Conservation (phyloP, 2,797 vertebrate genomes). For the Choloepus didactylus region DNA sequence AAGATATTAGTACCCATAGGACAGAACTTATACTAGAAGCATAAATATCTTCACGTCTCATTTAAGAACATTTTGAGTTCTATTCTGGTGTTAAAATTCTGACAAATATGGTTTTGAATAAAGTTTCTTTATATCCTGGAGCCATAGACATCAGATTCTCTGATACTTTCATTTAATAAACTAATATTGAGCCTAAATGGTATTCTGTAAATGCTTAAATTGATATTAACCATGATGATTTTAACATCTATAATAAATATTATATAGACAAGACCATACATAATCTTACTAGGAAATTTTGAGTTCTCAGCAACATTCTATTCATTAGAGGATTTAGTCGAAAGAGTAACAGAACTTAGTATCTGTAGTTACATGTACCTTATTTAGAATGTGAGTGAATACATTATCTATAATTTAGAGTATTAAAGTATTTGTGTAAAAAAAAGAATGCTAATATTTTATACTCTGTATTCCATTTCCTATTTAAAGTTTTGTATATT, state of each 20-base stretch:
- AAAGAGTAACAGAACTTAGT: constrained; percentile 15
- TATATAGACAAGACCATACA: background rate
- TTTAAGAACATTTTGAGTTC: constrained; percentile 24
- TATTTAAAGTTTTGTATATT: constrained; percentile 13
- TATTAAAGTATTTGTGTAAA: constrained; percentile 16
- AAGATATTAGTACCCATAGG: constrained; percentile 3
- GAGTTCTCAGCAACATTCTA: constrained; percentile 15
- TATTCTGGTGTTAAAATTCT: constrained; percentile 45
- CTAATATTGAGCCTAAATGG: background rate
- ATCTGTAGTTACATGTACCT: constrained; percentile 29
- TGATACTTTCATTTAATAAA: constrained; percentile 9
- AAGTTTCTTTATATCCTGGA: constrained; percentile 50
- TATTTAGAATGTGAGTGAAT: constrained; percentile 35
- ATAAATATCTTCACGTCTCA: constrained; percentile 7
- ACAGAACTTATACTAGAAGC: constrained; percentile 38
- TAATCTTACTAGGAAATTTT: background rate
- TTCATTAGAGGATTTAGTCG: constrained; percentile 63
- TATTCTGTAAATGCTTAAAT: constrained; percentile 47
- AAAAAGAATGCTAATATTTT: background rate
- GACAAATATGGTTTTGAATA: constrained; percentile 35
- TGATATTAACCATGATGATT: constrained; percentile 8
- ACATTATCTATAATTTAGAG: background rate
- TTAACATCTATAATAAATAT: background rate
- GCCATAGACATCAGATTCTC: constrained; percentile 44
- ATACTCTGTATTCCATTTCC: background rate